Conservation (phyloP, 2,797 vertebrate genomes). For the Craterocephalus amniculus region DNA sequence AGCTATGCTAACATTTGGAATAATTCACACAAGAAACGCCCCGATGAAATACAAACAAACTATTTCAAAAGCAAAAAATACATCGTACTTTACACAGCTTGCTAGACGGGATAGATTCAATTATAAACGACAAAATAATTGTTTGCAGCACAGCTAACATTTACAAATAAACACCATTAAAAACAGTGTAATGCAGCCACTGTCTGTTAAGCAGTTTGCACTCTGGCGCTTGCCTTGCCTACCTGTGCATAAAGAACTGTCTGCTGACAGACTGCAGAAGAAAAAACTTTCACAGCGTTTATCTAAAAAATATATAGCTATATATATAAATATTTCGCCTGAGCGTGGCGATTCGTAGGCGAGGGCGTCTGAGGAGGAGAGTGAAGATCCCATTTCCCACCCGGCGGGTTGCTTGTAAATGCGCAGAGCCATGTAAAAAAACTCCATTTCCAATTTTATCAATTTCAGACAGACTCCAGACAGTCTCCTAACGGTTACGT, state of each 20-base stretch:
- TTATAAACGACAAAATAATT: not conserved
- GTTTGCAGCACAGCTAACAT: constrained; percentile 3
- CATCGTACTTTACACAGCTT: not conserved
- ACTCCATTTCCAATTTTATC: constrained; percentile 84
- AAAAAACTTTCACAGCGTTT: constrained; percentile 80
- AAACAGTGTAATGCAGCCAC: constrained; percentile 23
- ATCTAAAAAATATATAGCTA: constrained; percentile 36
- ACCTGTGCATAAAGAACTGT: constrained; percentile 81
- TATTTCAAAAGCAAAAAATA: not conserved
- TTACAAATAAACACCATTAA: constrained; percentile 27
- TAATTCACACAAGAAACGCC: constrained; percentile 3
- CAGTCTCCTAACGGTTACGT: constrained; percentile 83
- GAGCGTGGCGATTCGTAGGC: constrained; percentile 43
- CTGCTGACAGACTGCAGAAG: constrained; percentile 73
- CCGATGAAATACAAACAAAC: not conserved
- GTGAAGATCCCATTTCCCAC: constrained; percentile 61
- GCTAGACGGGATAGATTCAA: not conserved
- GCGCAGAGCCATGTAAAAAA: constrained; percentile 62
- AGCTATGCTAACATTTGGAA: constrained; percentile 18
- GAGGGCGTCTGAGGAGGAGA: constrained; percentile 46
- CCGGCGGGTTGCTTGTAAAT: constrained; percentile 55
- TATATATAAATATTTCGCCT: constrained; percentile 4
- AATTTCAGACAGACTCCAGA: constrained; percentile 89
- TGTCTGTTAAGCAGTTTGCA: constrained; percentile 47
- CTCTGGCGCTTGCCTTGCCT: constrained; percentile 76